Conservation (phyloP, 1,140 invertebrate genomes). For the Halotydeus destructor region DNA sequence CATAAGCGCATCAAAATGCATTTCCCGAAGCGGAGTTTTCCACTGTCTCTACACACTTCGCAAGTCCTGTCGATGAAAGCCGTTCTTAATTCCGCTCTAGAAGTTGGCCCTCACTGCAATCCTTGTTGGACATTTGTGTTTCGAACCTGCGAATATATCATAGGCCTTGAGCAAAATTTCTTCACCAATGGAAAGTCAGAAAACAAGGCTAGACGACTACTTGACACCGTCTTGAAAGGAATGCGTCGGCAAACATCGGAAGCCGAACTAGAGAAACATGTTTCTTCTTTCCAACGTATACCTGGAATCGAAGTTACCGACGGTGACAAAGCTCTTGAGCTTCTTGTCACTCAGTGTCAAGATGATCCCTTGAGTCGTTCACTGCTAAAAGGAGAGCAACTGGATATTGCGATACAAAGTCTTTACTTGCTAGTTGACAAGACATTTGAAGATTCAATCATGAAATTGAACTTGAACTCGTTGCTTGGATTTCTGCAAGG, state of each 20-base stretch:
- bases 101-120: conserved; percentile 66
- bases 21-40: background rate
- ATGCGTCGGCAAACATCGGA: too few relatives aligned
- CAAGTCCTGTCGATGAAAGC: conserved; percentile 78
- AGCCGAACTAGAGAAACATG: too few relatives aligned
- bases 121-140: conserved; percentile 87
- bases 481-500: conserved; percentile 56
- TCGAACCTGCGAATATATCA: conserved; percentile 10
- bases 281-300: too few relatives aligned
- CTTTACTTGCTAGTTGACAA: conserved; percentile 62
- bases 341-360: too few relatives aligned
- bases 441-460: conserved; percentile 50
- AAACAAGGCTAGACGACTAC: too few relatives aligned
- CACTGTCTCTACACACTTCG: conserved; percentile 35
- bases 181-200: conserved; percentile 20
- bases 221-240: too few relatives aligned
- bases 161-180: conserved; percentile 3
- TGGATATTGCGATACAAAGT: conserved; percentile 62
- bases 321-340: too few relatives aligned
- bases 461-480: conserved; percentile 59
- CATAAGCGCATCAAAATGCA: too few relatives aligned
- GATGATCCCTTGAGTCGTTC: too few relatives aligned
- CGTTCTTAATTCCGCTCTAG: conserved; percentile 50
- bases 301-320: too few relatives aligned
- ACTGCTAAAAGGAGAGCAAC: conserved; percentile 49